A percentile compares a stretch with the other conserved stretches of the same genome.
phyloP scores from a whole-genome alignment of 2,888 invertebrate genomes.

The Brachyptera putata region DNA sequence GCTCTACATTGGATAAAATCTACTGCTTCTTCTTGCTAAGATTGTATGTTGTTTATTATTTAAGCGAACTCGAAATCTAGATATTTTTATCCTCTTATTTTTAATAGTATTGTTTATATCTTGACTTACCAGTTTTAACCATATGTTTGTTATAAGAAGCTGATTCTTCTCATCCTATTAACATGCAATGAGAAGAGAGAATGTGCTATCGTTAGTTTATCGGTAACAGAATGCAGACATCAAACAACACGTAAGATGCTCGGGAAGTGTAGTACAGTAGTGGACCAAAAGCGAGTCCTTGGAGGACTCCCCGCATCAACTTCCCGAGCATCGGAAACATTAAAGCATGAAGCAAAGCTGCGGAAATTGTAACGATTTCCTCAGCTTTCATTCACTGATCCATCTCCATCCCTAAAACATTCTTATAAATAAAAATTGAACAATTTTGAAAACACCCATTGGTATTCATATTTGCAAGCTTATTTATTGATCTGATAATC shows the following conservation, averaged over 20 bases:
- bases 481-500: too few species aligned
- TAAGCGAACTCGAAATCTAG: slow-evolving; percentile 28
- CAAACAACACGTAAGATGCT: slow-evolving; percentile 29
- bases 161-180: slow-evolving; percentile 93
- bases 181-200: slow-evolving; percentile 48
- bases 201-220: slow-evolving; percentile 36
- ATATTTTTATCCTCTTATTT: slow-evolving; percentile 32
- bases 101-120: slow-evolving; percentile 32
- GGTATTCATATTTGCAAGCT: too few species aligned
- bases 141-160: slow-evolving; percentile 92
- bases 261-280: slow-evolving; percentile 12
- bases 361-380: slow-evolving; percentile 20
- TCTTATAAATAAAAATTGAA: background rate
- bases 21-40: slow-evolving; percentile 6
- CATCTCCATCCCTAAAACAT: background rate
- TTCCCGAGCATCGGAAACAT: slow-evolving; percentile 24
- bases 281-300: too few species aligned
- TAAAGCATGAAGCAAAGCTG: slow-evolving; percentile 31
- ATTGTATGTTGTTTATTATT: slow-evolving; percentile 9
- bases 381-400: background rate
- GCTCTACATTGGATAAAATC: slow-evolving; percentile 6
- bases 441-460: background rate
- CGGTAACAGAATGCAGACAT: slow-evolving; percentile 34
- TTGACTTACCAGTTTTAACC: slow-evolving; percentile 89
- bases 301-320: background rate